These are phyloP conservation scores for Teinopalpus imperialis DNA, from an alignment of 2,888 invertebrate species.

Conservation along the genomic window DNA sequence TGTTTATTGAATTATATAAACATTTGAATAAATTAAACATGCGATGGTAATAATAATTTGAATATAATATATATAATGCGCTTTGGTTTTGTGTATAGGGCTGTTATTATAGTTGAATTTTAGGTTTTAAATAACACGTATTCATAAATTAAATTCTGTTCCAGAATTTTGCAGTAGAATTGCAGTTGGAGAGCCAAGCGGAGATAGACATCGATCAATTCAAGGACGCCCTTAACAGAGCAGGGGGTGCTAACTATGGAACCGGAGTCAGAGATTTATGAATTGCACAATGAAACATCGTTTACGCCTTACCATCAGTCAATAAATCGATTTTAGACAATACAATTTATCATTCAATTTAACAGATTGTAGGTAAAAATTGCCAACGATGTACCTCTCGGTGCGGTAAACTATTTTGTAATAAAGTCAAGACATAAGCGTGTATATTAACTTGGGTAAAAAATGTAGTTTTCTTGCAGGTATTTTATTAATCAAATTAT, in stretches of 20 bases:
- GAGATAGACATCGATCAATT: constrained; percentile 88
- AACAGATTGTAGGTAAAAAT: constrained; percentile 5
- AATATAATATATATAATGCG: too few relatives aligned
- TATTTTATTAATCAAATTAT: background rate
- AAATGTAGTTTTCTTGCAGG: constrained; percentile 7
- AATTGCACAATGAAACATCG: constrained; percentile 49
- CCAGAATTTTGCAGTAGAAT: constrained; percentile 90
- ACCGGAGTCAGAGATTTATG: constrained; percentile 87
- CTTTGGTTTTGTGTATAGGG: too few relatives aligned
- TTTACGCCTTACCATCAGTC: constrained; percentile 41
- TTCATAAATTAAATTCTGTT: too few relatives aligned
- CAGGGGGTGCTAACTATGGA: constrained; percentile 91
- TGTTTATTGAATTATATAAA: too few relatives aligned
- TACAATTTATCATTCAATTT: constrained; percentile 22
- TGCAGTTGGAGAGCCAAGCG: constrained; percentile 85
- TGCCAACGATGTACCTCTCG: background rate
- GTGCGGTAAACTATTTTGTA: constrained; percentile 6
- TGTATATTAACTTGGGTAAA: constrained; percentile 15
- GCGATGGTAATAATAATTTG: too few relatives aligned
- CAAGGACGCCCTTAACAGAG: constrained; percentile 85
- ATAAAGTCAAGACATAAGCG: constrained; percentile 13
- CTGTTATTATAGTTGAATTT: too few relatives aligned
- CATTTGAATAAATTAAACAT: too few relatives aligned
- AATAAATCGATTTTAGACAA: constrained; percentile 35
- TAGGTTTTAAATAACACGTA: too few relatives aligned